Evolutionary conservation across 1,140 invertebrate genomes (phyloP).

Genomic region (Bombyx mandarina): DNA sequence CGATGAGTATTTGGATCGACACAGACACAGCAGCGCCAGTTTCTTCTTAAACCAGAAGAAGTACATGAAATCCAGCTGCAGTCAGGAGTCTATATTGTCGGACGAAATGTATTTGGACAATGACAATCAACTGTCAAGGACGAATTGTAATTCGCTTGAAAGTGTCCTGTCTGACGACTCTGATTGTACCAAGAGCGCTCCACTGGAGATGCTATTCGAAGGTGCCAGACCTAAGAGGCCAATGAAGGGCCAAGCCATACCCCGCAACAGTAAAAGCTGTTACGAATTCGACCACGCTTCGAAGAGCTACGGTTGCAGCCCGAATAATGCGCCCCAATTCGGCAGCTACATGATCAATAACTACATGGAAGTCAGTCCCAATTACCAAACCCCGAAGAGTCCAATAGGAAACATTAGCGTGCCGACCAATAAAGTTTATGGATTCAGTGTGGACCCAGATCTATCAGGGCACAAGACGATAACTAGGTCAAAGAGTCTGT

Average conservation of each 20-base stretch:
- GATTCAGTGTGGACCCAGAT: conserved; percentile 28
- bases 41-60: conserved; percentile 77
- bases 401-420: not conserved
- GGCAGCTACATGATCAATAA: conserved; percentile 64
- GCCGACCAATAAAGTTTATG: conserved; percentile 42
- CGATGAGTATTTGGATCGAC: conserved; percentile 63
- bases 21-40: conserved; percentile 75
- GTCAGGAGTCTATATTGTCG: conserved; percentile 83
- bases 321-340: conserved; percentile 65
- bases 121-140: conserved; percentile 73
- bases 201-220: conserved; percentile 79
- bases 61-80: conserved; percentile 68
- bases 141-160: conserved; percentile 81
- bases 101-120: conserved; percentile 75
- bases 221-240: conserved; percentile 46
- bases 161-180: conserved; percentile 85
- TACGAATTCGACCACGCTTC: conserved; percentile 70
- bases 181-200: conserved; percentile 82
- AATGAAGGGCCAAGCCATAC: conserved; percentile 40
- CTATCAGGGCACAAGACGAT: conserved; percentile 57
- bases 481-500: conserved; percentile 62
- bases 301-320: conserved; percentile 75
- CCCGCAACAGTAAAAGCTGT: conserved; percentile 63
- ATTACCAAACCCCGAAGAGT: conserved; percentile 22
- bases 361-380: conserved; percentile 43